Percentiles rank a stretch among this genome's conserved stretches.
These are phyloP conservation scores for Remorina albescens DNA, from an alignment of 2,797 vertebrate genomes.

Conservation along the genomic window DNA sequence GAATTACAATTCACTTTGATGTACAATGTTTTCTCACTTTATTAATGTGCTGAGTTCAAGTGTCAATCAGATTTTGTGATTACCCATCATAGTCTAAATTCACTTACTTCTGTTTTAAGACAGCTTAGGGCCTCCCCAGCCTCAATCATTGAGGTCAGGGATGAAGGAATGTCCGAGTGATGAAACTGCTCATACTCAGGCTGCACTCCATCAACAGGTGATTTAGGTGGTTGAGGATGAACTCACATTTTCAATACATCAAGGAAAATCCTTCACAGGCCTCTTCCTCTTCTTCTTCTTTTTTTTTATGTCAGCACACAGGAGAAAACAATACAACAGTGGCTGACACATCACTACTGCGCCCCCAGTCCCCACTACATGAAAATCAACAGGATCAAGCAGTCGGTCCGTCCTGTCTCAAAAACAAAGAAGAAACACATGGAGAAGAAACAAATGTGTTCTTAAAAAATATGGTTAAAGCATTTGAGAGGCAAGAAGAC, in stretches of 20 bases:
- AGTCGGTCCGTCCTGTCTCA: conserved; percentile 10
- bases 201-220: conserved; percentile 57
- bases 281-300: too few relatives aligned
- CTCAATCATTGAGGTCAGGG: conserved; percentile 46
- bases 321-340: conserved; percentile 16
- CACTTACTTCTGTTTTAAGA: conserved; percentile 45
- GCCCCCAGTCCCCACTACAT: conserved; percentile 16
- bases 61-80: neutral
- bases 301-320: conserved; percentile 44
- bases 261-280: neutral
- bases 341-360: neutral
- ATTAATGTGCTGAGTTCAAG: neutral
- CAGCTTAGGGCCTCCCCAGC: conserved; percentile 37
- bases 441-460: neutral
- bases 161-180: conserved; percentile 56
- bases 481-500: conserved; percentile 21
- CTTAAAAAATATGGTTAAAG: neutral
- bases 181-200: conserved; percentile 2
- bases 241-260: neutral
- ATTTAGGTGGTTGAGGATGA: neutral
- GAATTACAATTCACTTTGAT: neutral
- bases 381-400: conserved; percentile 29
- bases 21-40: neutral
- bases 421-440: conserved; percentile 26
- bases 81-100: conserved; percentile 9